Conservation (phyloP, 1,140 invertebrate species). For the Anthonomus grandis region DNA sequence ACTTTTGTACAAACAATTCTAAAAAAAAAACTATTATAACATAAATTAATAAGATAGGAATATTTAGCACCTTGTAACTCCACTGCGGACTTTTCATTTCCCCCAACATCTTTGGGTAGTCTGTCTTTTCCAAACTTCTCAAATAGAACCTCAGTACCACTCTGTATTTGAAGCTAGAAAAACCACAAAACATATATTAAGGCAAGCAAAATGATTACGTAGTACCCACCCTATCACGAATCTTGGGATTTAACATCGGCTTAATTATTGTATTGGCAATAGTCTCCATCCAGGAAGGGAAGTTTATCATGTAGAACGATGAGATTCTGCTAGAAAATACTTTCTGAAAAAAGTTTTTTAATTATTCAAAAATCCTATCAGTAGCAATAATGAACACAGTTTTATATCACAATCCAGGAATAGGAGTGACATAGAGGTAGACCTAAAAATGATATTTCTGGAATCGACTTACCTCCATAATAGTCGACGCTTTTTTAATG, state of each 20-base stretch:
- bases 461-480: not conserved
- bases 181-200: not conserved
- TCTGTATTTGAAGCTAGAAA: slow-evolving; percentile 7
- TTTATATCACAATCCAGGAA: not conserved
- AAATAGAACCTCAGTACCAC: slow-evolving; percentile 41
- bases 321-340: slow-evolving; percentile 55
- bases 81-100: too few relatives aligned
- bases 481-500: not conserved
- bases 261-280: slow-evolving; percentile 51
- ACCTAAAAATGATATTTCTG: not conserved
- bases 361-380: not conserved
- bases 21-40: slow-evolving; percentile 5
- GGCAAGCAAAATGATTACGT: not conserved
- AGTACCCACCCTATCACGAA: slow-evolving; percentile 50
- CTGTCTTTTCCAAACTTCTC: slow-evolving; percentile 51
- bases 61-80: too few relatives aligned
- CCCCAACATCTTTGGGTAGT: slow-evolving; percentile 57
- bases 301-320: slow-evolving; percentile 54
- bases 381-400: not conserved
- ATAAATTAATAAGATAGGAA: too few relatives aligned
- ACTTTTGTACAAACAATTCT: slow-evolving; percentile 11
- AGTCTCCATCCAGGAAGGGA: slow-evolving; percentile 51
- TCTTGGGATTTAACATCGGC: slow-evolving; percentile 49
- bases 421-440: too few relatives aligned
- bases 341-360: slow-evolving; percentile 36